Evolutionary conservation across 1,140 invertebrate species (phyloP).

Genomic region (Penaeus chinensis): DNA sequence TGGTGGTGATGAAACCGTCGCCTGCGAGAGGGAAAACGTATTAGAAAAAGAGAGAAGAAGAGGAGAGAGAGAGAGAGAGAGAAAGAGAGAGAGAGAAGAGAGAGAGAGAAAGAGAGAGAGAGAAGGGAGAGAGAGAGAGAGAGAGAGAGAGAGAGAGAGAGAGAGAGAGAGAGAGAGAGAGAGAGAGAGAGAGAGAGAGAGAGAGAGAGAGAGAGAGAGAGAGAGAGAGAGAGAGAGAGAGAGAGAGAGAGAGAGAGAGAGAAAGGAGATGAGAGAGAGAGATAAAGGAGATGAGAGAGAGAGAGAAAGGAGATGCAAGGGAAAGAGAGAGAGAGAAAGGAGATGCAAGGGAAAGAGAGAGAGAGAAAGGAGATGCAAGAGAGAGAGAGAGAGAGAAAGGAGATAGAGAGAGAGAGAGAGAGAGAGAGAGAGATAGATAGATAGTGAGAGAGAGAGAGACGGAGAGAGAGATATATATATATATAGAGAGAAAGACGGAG

Average conservation of each 20-base stretch:
- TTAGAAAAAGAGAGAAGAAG: not conserved
- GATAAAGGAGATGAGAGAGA: not conserved
- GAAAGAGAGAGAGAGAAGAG: not conserved
- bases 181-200: not conserved
- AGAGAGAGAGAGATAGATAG: not conserved
- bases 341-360: too few relatives aligned
- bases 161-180: not conserved
- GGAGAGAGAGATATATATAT: not conserved
- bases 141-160: not conserved
- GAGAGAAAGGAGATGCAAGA: too few relatives aligned
- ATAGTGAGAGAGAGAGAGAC: not conserved
- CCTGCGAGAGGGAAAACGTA: slow-evolving; percentile 72
- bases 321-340: not conserved
- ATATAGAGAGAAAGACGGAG: not conserved
- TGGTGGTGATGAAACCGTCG: slow-evolving; percentile 95
- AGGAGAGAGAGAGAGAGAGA: not conserved
- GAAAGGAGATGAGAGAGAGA: slow-evolving; percentile 25
- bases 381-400: not conserved
- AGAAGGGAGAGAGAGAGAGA: slow-evolving; percentile 18
- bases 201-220: not conserved
- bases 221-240: slow-evolving; percentile 16
- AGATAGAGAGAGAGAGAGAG: not conserved
- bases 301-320: not conserved
- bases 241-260: slow-evolving; percentile 20
- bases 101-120: slow-evolving; percentile 34